phyloP scores from a whole-genome alignment of 2,888 invertebrate genomes.

The Epinotia demarniana region DNA sequence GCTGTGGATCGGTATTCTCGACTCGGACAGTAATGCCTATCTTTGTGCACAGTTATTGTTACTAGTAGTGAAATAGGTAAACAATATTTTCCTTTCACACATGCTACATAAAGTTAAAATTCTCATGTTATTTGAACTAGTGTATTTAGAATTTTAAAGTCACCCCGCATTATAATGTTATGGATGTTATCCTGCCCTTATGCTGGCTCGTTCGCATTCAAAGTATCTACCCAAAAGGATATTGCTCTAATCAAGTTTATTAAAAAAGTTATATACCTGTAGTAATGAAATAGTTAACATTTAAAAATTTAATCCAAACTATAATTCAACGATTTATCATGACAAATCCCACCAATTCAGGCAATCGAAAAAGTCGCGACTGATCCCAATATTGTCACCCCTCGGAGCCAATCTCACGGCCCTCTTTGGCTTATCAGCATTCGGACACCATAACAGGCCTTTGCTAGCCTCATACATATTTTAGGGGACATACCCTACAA shows the following conservation, averaged over 20 bases:
- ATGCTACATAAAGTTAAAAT: no score
- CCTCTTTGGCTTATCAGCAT: slow-evolving; percentile 84
- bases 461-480: slow-evolving; percentile 83
- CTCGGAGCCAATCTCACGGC: slow-evolving; percentile 74
- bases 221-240: background rate
- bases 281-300: no score
- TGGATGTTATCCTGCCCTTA: no score
- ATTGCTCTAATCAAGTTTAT: background rate
- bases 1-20: no score
- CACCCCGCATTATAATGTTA: no score
- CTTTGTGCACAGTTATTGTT: no score
- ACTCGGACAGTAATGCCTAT: no score
- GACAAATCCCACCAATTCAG: slow-evolving; percentile 14
- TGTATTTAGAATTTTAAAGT: no score
- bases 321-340: slow-evolving; percentile 26
- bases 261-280: background rate
- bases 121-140: no score
- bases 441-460: slow-evolving; percentile 84
- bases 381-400: slow-evolving; percentile 74
- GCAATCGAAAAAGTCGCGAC: slow-evolving; percentile 60
- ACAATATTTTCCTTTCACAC: no score
- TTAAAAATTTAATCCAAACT: background rate
- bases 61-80: no score
- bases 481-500: slow-evolving; percentile 78
- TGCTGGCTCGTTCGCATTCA: no score